Evolutionary conservation across 2,888 invertebrate species (phyloP).

Genomic region (Piscicola geometra): DNA sequence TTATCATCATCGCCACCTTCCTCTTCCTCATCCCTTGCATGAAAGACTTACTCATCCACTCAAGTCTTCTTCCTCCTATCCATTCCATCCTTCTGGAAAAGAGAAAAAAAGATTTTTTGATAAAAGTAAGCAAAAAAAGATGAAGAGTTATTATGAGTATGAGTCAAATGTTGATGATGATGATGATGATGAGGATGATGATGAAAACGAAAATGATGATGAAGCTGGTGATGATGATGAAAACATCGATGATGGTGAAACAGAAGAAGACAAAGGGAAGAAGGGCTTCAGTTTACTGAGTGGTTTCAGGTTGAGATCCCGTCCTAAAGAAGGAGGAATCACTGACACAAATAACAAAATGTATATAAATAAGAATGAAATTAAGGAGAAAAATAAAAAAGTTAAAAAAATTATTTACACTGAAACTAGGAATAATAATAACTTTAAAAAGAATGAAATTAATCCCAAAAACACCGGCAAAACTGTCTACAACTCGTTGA

Average conservation of each 20-base stretch:
- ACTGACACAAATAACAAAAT: not conserved
- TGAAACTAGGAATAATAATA: no score
- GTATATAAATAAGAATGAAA: not conserved
- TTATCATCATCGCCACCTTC: no score
- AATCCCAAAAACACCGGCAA: no score
- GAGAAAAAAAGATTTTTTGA: no score
- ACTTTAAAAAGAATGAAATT: no score
- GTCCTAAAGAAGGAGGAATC: not conserved
- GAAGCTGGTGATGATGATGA: not conserved
- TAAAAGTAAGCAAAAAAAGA: not conserved
- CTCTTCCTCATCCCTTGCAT: no score
- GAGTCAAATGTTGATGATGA: not conserved
- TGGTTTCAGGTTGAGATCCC: not conserved
- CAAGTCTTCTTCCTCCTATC: not conserved
- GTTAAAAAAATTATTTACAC: no score
- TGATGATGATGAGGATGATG: conserved; percentile 1
- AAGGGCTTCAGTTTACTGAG: not conserved
- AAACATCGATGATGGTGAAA: not conserved
- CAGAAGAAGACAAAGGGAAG: not conserved
- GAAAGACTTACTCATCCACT: not conserved
- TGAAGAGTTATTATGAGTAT: not conserved
- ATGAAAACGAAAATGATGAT: not conserved
- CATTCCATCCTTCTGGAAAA: no score
- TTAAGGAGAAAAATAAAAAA: no score
- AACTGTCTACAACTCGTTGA: no score